Percentiles rank a stretch among this genome's conserved stretches.
phyloP scores from a whole-genome alignment of 2,113 vertebrate genomes.

The Cheirogaleus medius region DNA sequence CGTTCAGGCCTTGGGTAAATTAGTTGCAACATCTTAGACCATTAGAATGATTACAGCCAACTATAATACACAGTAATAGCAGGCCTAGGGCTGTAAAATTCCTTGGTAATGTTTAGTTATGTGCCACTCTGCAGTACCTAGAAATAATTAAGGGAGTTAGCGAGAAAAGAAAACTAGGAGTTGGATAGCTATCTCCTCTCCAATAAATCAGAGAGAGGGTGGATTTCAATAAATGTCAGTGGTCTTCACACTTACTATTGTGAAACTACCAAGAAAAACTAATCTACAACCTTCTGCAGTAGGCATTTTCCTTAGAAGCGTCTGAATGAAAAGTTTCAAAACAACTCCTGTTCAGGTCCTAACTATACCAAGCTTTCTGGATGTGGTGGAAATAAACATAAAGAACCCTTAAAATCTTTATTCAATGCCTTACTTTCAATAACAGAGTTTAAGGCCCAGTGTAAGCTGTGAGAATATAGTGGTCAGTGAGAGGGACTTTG shows the following conservation, averaged over 20 bases:
- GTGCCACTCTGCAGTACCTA: not conserved
- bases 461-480: not conserved
- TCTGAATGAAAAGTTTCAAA: not conserved
- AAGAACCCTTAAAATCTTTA: not conserved
- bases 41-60: slow-evolving; percentile 15
- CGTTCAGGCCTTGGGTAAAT: slow-evolving; percentile 25
- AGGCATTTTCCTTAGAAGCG: not conserved
- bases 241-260: not conserved
- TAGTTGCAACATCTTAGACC: slow-evolving; percentile 36
- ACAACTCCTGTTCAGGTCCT: not conserved
- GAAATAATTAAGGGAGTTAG: slow-evolving; percentile 37
- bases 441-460: not conserved
- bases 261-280: not conserved
- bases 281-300: not conserved
- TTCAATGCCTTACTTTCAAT: not conserved
- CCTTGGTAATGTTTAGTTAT: slow-evolving; percentile 48
- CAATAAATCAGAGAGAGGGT: not conserved
- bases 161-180: not conserved
- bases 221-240: not conserved
- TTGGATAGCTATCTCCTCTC: not conserved
- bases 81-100: not conserved
- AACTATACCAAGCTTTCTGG: not conserved
- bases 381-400: not conserved
- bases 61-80: slow-evolving; percentile 48
- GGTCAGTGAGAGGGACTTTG: not conserved